Evolutionary conservation across 2,797 vertebrate species (phyloP), one percentile per base, ranked within the genome.

Genomic region (Myotis pilosus): DNA sequence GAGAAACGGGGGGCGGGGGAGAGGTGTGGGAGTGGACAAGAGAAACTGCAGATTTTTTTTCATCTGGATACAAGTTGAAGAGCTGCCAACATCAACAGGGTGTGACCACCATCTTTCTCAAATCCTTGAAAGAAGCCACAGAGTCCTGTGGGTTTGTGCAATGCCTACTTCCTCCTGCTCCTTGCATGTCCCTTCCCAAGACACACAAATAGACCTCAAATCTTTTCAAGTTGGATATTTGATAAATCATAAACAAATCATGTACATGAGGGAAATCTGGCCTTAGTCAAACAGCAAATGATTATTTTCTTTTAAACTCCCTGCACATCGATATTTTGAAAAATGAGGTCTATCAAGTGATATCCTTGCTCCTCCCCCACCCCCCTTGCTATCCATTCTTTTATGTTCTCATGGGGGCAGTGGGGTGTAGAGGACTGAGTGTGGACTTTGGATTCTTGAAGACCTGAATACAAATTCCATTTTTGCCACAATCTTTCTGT

Each of bases 21-120:
- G n/a, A n/a, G 20, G 20, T 16, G 74, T 82, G 33, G 22, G 80
- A 75, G 28, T 11, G 19, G 66, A 81, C 51, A 81, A 81, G 33
- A 47, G 25, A 87, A 89, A 60, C 13, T 28, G 17, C 6, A 72
- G 33, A 78, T 33, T 80, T 95, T 96, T 96, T 95, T 90, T 92
- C 87, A 47, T 94, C 68, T 92, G 79, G 80, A 78, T 15, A 28
- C 38, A 68, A 85, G 41, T 4, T 69, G 74, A 66, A 94, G 84
- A 55, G 30, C 38, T 71, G 81, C 93, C 95, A 88, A 33, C 22
- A 79, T 15, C 69, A 87, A 51, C 41, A 92, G 76, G 68, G 88
- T 49, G 84, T 12, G 74, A 60, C 47, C 10, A 0, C 28, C 36
- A 36, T 84, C 64, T 79, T 78, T 76, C 68, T 72, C 44, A 84